phyloP scores from a whole-genome alignment of 2,113 vertebrate genomes.

The Hydrochoerus hydrochaeris region DNA sequence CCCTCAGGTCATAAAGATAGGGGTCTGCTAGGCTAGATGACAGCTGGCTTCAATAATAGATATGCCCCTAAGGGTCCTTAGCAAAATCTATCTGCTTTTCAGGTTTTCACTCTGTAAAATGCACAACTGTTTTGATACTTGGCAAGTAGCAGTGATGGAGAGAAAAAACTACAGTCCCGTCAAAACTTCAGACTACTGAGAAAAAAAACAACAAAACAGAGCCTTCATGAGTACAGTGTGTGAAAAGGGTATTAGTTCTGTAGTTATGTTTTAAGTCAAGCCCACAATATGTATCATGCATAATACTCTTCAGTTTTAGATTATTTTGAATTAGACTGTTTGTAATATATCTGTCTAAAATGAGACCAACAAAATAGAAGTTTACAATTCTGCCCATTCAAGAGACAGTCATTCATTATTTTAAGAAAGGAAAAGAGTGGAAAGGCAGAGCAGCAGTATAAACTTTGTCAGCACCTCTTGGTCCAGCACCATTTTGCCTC shows the following conservation, averaged over 20 bases:
- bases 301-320: background rate
- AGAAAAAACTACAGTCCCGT: background rate
- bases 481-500: background rate
- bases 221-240: background rate
- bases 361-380: background rate
- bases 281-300: background rate
- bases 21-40: background rate
- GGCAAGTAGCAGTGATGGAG: background rate
- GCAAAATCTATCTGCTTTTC: background rate
- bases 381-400: background rate
- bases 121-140: background rate
- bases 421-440: background rate
- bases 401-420: background rate
- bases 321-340: constrained; percentile 7
- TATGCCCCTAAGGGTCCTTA: background rate
- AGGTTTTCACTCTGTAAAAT: background rate
- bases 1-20: background rate
- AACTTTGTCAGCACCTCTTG: background rate
- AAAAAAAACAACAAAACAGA: background rate
- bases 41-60: background rate
- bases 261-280: background rate
- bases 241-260: background rate
- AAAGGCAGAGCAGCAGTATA: background rate
- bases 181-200: background rate
- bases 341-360: background rate